A percentile compares a stretch with the other conserved stretches of the same genome.
These are phyloP conservation scores for Darevskia nairensis DNA, from an alignment of 2,797 vertebrate species.

Conservation along the genomic window DNA sequence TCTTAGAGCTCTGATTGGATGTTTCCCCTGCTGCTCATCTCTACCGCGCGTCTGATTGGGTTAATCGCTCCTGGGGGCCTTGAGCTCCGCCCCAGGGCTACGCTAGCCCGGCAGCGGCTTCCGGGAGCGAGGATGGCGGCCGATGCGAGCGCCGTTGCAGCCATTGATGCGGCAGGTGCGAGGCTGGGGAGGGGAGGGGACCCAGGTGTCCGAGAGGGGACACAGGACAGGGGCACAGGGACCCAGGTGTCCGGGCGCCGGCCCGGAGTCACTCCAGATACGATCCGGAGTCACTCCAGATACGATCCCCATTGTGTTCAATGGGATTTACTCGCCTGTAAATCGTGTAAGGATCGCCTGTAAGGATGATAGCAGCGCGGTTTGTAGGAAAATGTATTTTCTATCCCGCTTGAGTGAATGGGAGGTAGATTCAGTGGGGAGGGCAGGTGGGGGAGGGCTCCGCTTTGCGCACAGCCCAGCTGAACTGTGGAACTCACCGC, in stretches of 20 bases:
- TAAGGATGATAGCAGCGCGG: too few relatives aligned
- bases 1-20: neutral
- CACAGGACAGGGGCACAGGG: neutral
- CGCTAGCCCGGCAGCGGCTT: neutral
- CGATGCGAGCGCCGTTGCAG: neutral
- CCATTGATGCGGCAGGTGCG: conserved; percentile 27
- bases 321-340: too few relatives aligned
- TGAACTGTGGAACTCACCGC: too few relatives aligned
- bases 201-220: too few relatives aligned
- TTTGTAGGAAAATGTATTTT: too few relatives aligned
- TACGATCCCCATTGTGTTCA: neutral
- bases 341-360: too few relatives aligned
- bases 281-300: neutral
- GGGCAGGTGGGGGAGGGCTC: too few relatives aligned
- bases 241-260: neutral
- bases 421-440: too few relatives aligned
- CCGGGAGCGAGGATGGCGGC: conserved; percentile 8
- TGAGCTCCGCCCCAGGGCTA: neutral
- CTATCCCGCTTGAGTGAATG: too few relatives aligned
- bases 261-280: neutral
- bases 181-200: neutral
- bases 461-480: too few relatives aligned
- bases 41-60: neutral
- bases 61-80: rapidly evolving
- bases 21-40: rapidly evolving